Evolutionary conservation across 2,113 vertebrate species (phyloP).

Genomic region (Lonchura striata): DNA sequence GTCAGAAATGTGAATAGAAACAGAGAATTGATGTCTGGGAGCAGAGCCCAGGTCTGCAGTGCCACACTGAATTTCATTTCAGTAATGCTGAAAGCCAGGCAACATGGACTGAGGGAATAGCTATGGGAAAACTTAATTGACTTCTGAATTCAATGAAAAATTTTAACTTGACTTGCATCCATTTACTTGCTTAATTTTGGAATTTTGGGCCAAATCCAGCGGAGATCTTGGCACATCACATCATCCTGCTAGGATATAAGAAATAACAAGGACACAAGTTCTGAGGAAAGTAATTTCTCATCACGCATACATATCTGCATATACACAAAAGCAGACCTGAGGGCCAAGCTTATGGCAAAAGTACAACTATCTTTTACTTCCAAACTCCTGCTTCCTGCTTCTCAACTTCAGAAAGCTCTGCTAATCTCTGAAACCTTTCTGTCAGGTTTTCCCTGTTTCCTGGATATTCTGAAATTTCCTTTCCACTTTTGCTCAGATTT

Average conservation of each 20-base stretch:
- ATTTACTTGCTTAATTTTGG: conserved; percentile 21
- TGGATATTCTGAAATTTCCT: not conserved
- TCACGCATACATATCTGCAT: not conserved
- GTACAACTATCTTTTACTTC: not conserved
- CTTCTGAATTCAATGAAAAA: not conserved
- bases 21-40: not conserved
- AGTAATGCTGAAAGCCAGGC: not conserved
- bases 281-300: not conserved
- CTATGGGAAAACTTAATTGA: not conserved
- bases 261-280: not conserved
- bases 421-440: not conserved
- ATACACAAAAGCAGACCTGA: not conserved
- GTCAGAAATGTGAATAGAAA: not conserved
- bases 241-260: not conserved
- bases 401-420: not conserved
- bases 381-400: not conserved
- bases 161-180: not conserved
- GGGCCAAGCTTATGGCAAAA: not conserved
- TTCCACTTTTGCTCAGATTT: not conserved
- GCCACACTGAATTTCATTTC: not conserved
- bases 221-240: not conserved
- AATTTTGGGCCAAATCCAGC: not conserved
- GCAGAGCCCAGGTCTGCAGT: not conserved
- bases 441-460: not conserved
- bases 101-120: not conserved